A percentile compares a stretch with the other conserved stretches of the same genome.
Evolutionary conservation across 2,888 invertebrate genomes (phyloP).

Genomic region (Cephus spinipes): DNA sequence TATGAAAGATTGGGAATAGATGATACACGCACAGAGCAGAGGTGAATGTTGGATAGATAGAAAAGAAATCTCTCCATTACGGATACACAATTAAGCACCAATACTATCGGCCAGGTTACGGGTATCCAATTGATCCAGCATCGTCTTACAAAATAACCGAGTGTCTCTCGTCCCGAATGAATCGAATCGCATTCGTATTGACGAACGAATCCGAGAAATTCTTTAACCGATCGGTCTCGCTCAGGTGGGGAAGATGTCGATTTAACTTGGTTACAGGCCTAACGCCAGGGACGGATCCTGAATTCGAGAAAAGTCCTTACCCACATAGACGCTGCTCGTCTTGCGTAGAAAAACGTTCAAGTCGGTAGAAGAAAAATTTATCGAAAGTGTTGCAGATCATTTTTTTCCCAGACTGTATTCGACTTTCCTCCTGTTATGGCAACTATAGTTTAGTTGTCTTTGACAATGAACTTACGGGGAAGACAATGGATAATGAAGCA

Average conservation of each 20-base stretch:
- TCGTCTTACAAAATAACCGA: conserved; percentile 21
- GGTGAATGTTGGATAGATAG: not conserved
- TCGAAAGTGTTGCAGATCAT: not conserved
- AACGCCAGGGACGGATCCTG: not conserved
- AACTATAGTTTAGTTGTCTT: not conserved
- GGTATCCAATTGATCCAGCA: conserved; percentile 7
- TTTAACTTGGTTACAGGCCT: not conserved
- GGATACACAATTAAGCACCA: conserved; percentile 1
- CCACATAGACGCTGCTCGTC: not conserved
- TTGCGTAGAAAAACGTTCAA: not conserved
- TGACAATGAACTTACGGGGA: not conserved
- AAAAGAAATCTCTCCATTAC: conserved; percentile 1
- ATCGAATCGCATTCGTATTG: conserved; percentile 36
- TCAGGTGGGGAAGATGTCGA: conserved; percentile 33
- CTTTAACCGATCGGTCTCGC: conserved; percentile 47
- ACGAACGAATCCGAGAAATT: conserved; percentile 47
- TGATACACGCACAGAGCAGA: not conserved
- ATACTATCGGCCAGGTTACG: conserved; percentile 4
- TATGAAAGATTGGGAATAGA: conserved; percentile 1
- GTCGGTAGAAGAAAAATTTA: not conserved
- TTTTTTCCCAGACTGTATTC: not conserved
- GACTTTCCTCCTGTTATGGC: not conserved
- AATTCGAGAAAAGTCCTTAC: not conserved
- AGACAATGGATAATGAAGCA: not conserved
- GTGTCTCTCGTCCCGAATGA: conserved; percentile 30